Base-by-base conservation (phyloP, 37 sponge, comb jelly and placozoan species). In the Bolinopsis microptera region DNA sequence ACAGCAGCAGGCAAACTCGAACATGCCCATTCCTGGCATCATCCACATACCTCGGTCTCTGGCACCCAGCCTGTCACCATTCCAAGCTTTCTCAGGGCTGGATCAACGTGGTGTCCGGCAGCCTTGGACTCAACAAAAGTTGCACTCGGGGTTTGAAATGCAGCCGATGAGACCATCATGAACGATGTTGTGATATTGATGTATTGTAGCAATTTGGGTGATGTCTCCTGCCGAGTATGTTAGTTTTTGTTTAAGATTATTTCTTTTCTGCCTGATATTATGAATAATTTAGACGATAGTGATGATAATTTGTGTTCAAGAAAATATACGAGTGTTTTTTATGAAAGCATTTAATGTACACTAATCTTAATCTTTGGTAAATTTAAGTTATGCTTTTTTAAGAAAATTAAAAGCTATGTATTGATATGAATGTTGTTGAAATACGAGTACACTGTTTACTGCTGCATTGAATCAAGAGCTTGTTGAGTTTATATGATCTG, bases 1-100 rank as follows among this genome's bases (percentile, higher is more conserved):
- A 33, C 82, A 80, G 30, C 82, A 80, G 82, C 82, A 80, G 22
- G 22, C 2, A 80, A 35, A 35, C 22, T 80, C 82, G 2, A 80
- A 34, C 37, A 80, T 80, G 82, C 37, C 82, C 3, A 80, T 80
- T 36, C 82, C 82, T 35, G 82, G 82, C 16, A 80, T 80, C 38
- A 80, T 80, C 82, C 82, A 80, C 22, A 80, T 80, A 33, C 82
- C 82, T 36, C 82, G 82, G 82, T 80, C 82, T 13, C 35, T 80
- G 21, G 35, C 82, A 36, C 82, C 38, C 5, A 36, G 38, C 38
- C 22, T 80, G 32, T 80, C 82, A 21, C 82, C 82, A 33, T 80
- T 80, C 37, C 82, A 80, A 22, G 82, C 82, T 9, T 80, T 80
- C 37, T 80, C 82, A 33, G 82, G 82, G 35, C 3, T 80, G 37